Evolutionary conservation across 2,888 invertebrate genomes (phyloP).

Genomic region (Microctonus brassicae): DNA sequence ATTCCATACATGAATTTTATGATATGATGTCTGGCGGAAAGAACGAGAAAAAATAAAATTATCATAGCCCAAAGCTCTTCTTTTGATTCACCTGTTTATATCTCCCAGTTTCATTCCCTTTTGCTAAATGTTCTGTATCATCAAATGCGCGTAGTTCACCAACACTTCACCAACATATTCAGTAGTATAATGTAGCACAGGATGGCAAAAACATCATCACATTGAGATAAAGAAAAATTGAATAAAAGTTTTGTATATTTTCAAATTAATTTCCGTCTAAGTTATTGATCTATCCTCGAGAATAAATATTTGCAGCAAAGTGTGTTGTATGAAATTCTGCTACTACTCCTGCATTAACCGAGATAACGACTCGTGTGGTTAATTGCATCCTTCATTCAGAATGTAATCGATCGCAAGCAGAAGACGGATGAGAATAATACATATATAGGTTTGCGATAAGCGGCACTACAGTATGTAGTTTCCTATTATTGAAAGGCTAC

Average conservation of each 20-base stretch:
- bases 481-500: conserved; percentile 23
- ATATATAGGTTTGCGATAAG: conserved; percentile 22
- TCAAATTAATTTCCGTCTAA: no score
- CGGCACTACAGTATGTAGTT: background rate
- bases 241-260: no score
- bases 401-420: conserved; percentile 50
- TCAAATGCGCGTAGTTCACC: background rate
- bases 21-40: background rate
- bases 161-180: no score
- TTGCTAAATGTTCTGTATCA: background rate
- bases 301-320: no score
- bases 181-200: no score
- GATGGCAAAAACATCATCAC: no score
- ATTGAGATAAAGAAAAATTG: no score
- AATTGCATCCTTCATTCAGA: conserved; percentile 55
- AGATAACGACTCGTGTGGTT: conserved; percentile 41
- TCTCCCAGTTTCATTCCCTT: background rate
- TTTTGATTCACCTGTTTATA: background rate
- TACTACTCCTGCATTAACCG: background rate
- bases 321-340: conserved; percentile 4
- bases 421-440: conserved; percentile 44
- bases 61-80: background rate
- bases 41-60: background rate
- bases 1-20: background rate
- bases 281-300: no score